A percentile compares a stretch with the other conserved stretches of the same genome.
Conservation (phyloP, 2,797 vertebrate species). For the Sandelia bainsii region DNA sequence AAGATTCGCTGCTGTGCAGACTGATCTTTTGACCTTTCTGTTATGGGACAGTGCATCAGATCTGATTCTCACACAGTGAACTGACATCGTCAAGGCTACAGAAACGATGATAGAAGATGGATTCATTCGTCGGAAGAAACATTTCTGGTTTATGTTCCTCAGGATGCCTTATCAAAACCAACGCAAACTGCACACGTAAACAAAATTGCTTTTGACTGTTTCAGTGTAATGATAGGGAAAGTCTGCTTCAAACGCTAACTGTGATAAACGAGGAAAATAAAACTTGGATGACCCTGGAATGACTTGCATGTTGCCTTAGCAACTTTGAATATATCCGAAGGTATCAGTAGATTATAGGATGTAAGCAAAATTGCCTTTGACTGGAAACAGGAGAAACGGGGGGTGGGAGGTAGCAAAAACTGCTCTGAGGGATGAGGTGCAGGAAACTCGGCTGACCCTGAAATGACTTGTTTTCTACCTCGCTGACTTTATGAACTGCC, state of each 20-base stretch:
- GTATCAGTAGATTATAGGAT: constrained; percentile 22
- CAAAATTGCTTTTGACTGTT: constrained; percentile 13
- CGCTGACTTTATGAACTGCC: constrained; percentile 19
- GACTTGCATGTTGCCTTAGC: constrained; percentile 7
- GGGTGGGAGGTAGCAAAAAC: not conserved
- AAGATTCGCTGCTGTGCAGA: constrained; percentile 9
- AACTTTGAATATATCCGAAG: not conserved
- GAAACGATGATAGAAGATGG: constrained; percentile 7
- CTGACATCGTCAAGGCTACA: constrained; percentile 35
- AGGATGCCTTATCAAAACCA: constrained; percentile 1
- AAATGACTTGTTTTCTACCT: constrained; percentile 42
- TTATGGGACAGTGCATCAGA: not conserved
- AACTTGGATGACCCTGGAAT: constrained; percentile 15
- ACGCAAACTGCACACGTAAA: constrained; percentile 8
- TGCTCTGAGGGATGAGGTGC: constrained; percentile 13
- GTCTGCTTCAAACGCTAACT: constrained; percentile 2
- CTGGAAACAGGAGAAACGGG: not conserved
- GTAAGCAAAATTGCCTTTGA: constrained; percentile 30
- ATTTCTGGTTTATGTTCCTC: not conserved
- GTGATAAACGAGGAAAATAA: constrained; percentile 4
- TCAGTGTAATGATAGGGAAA: not conserved
- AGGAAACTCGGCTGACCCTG: constrained; percentile 45
- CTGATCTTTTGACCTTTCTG: constrained; percentile 9
- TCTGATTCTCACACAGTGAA: not conserved
- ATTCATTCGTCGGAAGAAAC: not conserved